phyloP scores from a whole-genome alignment of 2,888 invertebrate species.

The Andrena fulva region DNA sequence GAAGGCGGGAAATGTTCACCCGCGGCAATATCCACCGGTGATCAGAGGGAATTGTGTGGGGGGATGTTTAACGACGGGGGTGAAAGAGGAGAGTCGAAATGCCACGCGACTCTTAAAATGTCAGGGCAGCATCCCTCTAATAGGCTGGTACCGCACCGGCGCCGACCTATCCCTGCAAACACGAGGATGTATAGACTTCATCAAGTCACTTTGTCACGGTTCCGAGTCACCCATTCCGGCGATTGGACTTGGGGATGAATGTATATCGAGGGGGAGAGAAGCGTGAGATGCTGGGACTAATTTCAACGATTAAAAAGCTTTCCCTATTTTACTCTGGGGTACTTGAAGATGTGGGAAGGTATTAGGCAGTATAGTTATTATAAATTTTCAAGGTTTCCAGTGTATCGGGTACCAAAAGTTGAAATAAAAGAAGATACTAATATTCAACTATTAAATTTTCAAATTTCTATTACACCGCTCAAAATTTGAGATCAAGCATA shows the following conservation, averaged over 20 bases:
- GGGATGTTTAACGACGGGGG: slow-evolving; percentile 75
- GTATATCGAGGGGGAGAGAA: slow-evolving; percentile 40
- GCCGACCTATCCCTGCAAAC: slow-evolving; percentile 33
- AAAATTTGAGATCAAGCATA: too few relatives aligned
- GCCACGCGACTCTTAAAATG: slow-evolving; percentile 78
- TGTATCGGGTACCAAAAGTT: too few relatives aligned
- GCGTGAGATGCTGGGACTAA: slow-evolving; percentile 32
- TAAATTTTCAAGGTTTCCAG: too few relatives aligned
- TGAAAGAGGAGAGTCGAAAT: slow-evolving; percentile 74
- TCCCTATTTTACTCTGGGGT: not conserved
- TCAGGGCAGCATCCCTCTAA: slow-evolving; percentile 81
- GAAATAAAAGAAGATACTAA: too few relatives aligned
- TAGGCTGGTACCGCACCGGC: slow-evolving; percentile 71
- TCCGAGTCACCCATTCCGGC: slow-evolving; percentile 35
- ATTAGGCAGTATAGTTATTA: too few relatives aligned
- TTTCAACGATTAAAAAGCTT: slow-evolving; percentile 18
- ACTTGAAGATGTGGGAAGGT: too few relatives aligned
- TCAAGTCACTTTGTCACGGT: slow-evolving; percentile 66
- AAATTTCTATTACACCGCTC: too few relatives aligned
- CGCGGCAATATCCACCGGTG: slow-evolving; percentile 73
- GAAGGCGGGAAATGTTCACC: slow-evolving; percentile 77
- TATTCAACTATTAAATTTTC: too few relatives aligned
- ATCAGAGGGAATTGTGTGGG: slow-evolving; percentile 78
- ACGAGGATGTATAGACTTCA: slow-evolving; percentile 36
- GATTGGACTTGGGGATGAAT: slow-evolving; percentile 14